phyloP scores from a whole-genome alignment of 2,113 vertebrate species.

The Tylochromis polylepis region DNA sequence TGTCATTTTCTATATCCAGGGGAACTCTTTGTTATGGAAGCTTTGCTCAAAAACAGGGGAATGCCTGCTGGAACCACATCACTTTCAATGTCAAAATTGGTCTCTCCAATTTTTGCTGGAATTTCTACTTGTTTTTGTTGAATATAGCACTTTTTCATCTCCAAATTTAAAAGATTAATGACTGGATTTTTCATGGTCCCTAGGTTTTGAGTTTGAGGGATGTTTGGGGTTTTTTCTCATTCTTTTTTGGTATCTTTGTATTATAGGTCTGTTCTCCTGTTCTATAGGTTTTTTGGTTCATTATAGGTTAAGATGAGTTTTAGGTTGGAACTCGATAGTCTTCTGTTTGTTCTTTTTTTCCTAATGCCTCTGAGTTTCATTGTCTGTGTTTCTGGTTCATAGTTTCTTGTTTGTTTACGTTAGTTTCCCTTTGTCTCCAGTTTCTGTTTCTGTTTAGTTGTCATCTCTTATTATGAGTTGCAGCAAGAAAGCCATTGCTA shows the following conservation, averaged over 20 bases:
- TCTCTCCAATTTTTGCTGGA: neutral
- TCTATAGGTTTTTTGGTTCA: neutral
- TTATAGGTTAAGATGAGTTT: neutral
- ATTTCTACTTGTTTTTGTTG: neutral
- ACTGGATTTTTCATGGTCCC: neutral
- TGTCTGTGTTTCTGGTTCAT: neutral
- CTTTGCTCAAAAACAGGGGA: neutral
- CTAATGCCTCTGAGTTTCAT: neutral
- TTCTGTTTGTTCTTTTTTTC: neutral
- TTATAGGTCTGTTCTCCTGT: neutral
- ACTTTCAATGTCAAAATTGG: neutral
- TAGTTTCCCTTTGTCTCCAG: too few relatives aligned
- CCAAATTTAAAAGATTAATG: neutral
- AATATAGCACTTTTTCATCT: neutral
- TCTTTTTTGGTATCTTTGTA: neutral
- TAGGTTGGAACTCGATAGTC: rapidly evolving
- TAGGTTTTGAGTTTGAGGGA: neutral
- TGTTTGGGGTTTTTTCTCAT: neutral
- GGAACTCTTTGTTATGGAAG: neutral
- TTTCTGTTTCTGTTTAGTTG: too few relatives aligned
- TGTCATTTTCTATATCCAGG: neutral
- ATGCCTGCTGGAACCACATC: neutral
- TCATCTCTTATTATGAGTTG: too few relatives aligned
- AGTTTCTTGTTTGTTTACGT: neutral
- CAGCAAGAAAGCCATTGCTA: too few relatives aligned